These are phyloP conservation scores for Cebus imitator DNA, from an alignment of 2,113 vertebrate genomes.

Conservation along the genomic window DNA sequence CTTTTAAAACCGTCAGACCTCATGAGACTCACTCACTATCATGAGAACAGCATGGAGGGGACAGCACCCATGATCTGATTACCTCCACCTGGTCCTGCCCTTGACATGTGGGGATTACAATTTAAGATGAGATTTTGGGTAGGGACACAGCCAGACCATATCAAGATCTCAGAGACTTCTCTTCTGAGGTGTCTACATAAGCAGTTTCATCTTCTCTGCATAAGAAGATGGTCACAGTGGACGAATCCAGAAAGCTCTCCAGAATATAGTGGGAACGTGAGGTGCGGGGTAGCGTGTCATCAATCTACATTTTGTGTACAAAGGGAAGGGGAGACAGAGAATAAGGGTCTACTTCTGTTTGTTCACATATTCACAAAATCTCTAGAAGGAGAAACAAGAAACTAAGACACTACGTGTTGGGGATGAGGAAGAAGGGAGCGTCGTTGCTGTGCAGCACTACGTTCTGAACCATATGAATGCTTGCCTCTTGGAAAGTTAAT, in stretches of 20 bases:
- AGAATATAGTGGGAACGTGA: background rate
- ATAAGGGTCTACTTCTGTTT: background rate
- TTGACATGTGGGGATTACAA: no score
- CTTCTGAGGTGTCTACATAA: no score
- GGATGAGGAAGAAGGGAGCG: background rate
- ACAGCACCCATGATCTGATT: no score
- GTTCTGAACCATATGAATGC: background rate
- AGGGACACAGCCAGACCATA: no score
- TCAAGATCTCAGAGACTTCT: no score
- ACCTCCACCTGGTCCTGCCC: no score
- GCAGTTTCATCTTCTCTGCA: no score
- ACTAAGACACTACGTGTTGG: fast-evolving
- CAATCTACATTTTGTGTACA: background rate
- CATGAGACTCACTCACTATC: no score
- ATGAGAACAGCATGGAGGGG: no score
- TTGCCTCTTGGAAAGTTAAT: background rate
- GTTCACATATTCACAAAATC: background rate
- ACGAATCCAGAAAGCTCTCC: background rate
- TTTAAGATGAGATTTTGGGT: no score
- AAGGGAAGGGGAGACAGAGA: background rate
- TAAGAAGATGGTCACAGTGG: background rate
- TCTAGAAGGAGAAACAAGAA: background rate
- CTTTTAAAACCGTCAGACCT: no score
- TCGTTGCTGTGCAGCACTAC: fast-evolving
- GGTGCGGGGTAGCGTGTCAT: background rate